Evolutionary conservation across 1,140 invertebrate genomes (phyloP).

Genomic region (Drosophila elegans): DNA sequence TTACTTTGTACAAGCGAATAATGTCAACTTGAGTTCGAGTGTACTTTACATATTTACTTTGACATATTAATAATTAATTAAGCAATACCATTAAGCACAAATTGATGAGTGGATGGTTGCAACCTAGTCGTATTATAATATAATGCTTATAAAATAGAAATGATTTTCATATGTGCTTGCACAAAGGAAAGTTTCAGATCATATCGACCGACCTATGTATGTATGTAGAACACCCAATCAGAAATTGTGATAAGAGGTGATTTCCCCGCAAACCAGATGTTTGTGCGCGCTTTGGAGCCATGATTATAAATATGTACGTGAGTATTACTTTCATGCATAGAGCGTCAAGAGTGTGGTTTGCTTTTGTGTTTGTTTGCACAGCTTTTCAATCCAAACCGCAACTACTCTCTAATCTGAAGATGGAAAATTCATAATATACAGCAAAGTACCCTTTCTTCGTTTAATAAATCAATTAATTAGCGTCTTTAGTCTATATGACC

Average conservation of each 20-base stretch:
- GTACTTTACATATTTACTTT: neutral
- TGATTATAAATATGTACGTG: constrained; percentile 1
- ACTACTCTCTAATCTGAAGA: constrained; percentile 1
- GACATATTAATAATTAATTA: neutral
- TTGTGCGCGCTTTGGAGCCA: constrained; percentile 14
- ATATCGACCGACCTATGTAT: neutral
- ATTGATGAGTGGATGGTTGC: neutral
- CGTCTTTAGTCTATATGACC: constrained; percentile 1
- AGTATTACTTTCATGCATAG: neutral
- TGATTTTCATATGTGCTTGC: neutral
- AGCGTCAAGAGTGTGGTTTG: neutral
- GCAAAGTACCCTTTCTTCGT: neutral
- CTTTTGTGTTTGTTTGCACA: constrained; percentile 6
- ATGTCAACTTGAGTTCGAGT: neutral
- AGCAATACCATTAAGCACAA: neutral
- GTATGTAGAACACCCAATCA: neutral
- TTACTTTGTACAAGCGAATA: too few relatives aligned
- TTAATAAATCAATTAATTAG: constrained; percentile 18
- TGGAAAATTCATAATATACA: neutral
- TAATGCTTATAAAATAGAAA: neutral
- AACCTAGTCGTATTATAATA: neutral
- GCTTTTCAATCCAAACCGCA: constrained; percentile 12
- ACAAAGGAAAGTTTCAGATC: neutral
- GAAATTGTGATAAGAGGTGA: constrained; percentile 14
- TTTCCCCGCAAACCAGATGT: constrained; percentile 6